These are phyloP conservation scores for Automeris io DNA, from an alignment of 2,888 invertebrate genomes.

Conservation along the genomic window DNA sequence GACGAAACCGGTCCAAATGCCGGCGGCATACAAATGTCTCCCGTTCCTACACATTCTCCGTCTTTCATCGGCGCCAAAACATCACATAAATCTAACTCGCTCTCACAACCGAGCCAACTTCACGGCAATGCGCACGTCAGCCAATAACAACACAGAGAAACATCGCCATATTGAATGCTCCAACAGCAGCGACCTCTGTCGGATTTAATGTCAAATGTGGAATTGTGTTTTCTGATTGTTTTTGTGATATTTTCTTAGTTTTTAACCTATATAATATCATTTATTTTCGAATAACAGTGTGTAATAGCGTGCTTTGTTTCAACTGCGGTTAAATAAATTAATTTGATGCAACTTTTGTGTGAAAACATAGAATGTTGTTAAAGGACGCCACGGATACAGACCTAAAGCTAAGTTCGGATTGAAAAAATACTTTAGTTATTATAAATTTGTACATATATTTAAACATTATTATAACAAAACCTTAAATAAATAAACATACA, in stretches of 20 bases:
- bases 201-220: constrained; percentile 47
- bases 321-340: constrained; percentile 20
- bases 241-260: constrained; percentile 52
- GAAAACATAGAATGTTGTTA: constrained; percentile 28
- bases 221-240: constrained; percentile 52
- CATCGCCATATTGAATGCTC: constrained; percentile 72
- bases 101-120: constrained; percentile 62
- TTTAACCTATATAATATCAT: constrained; percentile 29
- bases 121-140: constrained; percentile 39
- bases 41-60: constrained; percentile 63
- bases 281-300: constrained; percentile 40
- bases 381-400: constrained; percentile 42
- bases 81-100: constrained; percentile 70
- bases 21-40: constrained; percentile 68
- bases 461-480: no score
- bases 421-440: no score
- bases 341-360: constrained; percentile 29
- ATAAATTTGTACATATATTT: no score
- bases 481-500: no score
- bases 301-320: constrained; percentile 29
- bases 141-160: constrained; percentile 50
- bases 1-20: constrained; percentile 66
- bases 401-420: constrained; percentile 52
- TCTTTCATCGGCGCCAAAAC: constrained; percentile 69
- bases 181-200: constrained; percentile 56